Conservation (phyloP, 2,888 invertebrate genomes). For the Brachyptera risi region DNA sequence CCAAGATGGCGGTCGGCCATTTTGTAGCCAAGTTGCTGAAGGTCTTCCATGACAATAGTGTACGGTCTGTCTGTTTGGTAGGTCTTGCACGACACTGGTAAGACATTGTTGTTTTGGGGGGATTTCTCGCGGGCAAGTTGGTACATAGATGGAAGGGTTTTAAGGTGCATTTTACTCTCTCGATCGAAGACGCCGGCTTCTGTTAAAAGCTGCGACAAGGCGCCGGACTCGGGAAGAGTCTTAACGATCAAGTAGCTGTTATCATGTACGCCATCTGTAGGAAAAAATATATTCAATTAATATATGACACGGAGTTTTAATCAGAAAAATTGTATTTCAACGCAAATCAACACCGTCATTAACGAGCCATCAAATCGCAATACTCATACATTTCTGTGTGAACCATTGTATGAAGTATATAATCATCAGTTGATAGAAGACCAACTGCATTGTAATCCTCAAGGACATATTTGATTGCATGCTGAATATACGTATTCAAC, state of each 20-base stretch:
- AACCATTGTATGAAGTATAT: too few species aligned
- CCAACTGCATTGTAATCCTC: too few species aligned
- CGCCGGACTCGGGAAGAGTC: conserved; percentile 20
- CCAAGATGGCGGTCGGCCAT: conserved; percentile 23
- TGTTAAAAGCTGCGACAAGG: conserved; percentile 18
- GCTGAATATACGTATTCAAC: too few species aligned
- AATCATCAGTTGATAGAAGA: too few species aligned
- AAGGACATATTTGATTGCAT: too few species aligned
- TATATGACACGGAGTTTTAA: too few species aligned
- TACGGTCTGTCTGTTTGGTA: conserved; percentile 2
- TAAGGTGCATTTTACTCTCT: conserved; percentile 23
- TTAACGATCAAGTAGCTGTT: conserved; percentile 26
- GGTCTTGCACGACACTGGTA: conserved; percentile 4
- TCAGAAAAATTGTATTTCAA: too few species aligned
- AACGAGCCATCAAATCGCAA: too few species aligned
- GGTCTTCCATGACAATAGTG: conserved; percentile 26
- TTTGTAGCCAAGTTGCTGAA: conserved; percentile 21
- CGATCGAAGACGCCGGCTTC: conserved; percentile 20
- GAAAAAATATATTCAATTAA: too few species aligned
- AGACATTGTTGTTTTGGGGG: neutral
- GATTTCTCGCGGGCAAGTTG: neutral
- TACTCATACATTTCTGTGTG: too few species aligned
- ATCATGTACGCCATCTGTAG: conserved; percentile 1
- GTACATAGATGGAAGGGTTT: conserved; percentile 21
- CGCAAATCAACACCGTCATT: too few species aligned